Evolutionary conservation across 2,888 invertebrate species (phyloP).

Genomic region (Xestia sexstrigata): DNA sequence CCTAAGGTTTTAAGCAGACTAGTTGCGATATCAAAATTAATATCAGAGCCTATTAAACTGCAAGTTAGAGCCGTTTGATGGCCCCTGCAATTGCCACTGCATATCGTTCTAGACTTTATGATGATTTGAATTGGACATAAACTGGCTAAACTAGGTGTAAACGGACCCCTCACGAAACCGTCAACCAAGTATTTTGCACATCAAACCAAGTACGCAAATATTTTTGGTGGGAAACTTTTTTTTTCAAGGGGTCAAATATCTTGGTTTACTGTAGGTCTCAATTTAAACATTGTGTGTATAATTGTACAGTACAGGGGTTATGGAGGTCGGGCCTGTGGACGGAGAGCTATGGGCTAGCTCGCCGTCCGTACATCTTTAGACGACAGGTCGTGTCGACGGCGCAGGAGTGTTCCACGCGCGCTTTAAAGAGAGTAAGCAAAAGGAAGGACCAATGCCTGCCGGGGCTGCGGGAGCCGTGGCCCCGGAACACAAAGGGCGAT

Average conservation of each 20-base stretch:
- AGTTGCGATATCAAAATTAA: conserved; percentile 16
- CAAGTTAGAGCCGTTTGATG: conserved; percentile 12
- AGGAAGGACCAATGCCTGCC: too few relatives aligned
- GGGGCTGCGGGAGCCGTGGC: too few relatives aligned
- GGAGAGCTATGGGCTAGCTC: too few relatives aligned
- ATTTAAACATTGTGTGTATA: not conserved
- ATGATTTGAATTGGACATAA: conserved; percentile 14
- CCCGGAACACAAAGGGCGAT: too few relatives aligned
- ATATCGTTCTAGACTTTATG: conserved; percentile 15
- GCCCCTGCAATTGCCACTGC: not conserved
- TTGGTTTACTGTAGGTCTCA: not conserved
- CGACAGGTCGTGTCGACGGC: too few relatives aligned
- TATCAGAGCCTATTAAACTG: conserved; percentile 2
- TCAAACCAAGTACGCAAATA: not conserved
- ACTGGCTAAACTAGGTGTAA: not conserved
- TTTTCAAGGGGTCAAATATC: not conserved
- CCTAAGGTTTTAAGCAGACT: not conserved
- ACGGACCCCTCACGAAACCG: not conserved
- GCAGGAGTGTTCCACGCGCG: too few relatives aligned
- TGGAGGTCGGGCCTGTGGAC: too few relatives aligned
- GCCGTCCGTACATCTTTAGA: too few relatives aligned
- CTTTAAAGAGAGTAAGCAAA: too few relatives aligned
- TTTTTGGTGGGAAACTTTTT: not conserved
- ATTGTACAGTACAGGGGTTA: not conserved
- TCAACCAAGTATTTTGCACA: not conserved